Evolutionary conservation across 2,797 vertebrate species (phyloP), one percentile per base, ranked within the genome.

Genomic region (Lophius americanus): DNA sequence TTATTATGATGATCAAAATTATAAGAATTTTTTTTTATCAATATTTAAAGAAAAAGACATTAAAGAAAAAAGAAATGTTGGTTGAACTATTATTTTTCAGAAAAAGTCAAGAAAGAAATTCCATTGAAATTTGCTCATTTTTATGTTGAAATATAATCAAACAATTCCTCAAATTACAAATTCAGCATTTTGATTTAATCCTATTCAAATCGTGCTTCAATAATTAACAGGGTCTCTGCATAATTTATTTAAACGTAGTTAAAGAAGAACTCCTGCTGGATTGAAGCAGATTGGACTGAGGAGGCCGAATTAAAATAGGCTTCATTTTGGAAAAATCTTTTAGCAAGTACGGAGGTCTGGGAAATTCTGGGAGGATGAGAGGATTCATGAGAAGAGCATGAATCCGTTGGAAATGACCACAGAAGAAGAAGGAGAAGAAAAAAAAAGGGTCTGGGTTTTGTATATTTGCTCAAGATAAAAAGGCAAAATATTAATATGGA

Each of bases 291-390:
- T 39, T 23, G 52, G 49, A 64, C 48, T 35, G 38, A 56, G 46
- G 9, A 53, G 63, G 42, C 38, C 54, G 47, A 52, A 59, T 79
- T 56, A 79, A 84, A 88, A 84, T 48, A 68, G 46, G 11, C 63
- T 78, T 81, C 63, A 51, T 54, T 1, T 35, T 32, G 58, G 52
- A 83, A 76, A 78, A 84, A 65, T 33, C 64, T 74, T 78, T 77
- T 59, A 64, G 82, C 66, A 68, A 76, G 63, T 49, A 58, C 56
- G 41, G 54, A 73, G 33, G 44, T 72, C 77, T 74, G 60, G 82
- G 55, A 72, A 85, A 78, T 63, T 57, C 50, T 1, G 7, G 7
- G 37, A 38, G 46, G 41, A 52, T 60, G 43, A 61, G 44, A 51
- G 58, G 65, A 73, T 63, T 87, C 64, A 79, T 62, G 73, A 64